Evolutionary conservation across 35 echinoderm and acorn worm species (phyloP), one percentile per base, ranked within the genome.

Genomic region (Diadema setosum): DNA sequence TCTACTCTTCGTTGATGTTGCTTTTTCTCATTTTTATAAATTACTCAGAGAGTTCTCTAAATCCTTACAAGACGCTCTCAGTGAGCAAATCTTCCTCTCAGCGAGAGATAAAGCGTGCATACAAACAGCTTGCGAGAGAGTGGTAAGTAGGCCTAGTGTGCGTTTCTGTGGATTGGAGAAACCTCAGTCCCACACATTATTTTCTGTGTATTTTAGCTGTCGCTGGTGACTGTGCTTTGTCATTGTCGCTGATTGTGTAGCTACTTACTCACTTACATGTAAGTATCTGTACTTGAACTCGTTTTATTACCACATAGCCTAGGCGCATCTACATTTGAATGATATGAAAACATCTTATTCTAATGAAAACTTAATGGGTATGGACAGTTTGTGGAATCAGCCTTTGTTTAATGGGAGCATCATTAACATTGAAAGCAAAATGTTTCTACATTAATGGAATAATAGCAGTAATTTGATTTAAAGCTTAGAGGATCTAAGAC

Each of bases 61-160:
- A 30, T 65, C 61, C 61, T 6, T 65, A 65, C 27, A 65, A 65
- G 16, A 65, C 61, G 16, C 36, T 65, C 29, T 65, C 61, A 12
- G 61, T 65, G 29, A 32, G 26, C 21, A 84, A 87, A 86, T 67
- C 81, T 55, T 82, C 92, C 3, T 88, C 84, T 48, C 67, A 58
- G 24, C 33, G 40, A 36, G 87, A 94, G 45, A 90, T 94, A 32
- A 94, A 94, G 73, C 70, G 74, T 56, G 82, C 92, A 15, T 94
- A 94, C 87, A 94, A 94, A 39, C 74, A 90, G 36, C 83, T 94
- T n/a, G 92, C 92, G 14, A 65, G 87, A 5, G 87, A 94, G 86
- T 94, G 92, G 92, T 94, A 86, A 85, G 84, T 67, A 83, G 11
- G 17, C 25, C 11, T 31, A 11, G 29, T 48, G 21, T 31, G 36